phyloP scores from a whole-genome alignment of 2,113 vertebrate genomes.

The Tricholaema leucomelas region DNA sequence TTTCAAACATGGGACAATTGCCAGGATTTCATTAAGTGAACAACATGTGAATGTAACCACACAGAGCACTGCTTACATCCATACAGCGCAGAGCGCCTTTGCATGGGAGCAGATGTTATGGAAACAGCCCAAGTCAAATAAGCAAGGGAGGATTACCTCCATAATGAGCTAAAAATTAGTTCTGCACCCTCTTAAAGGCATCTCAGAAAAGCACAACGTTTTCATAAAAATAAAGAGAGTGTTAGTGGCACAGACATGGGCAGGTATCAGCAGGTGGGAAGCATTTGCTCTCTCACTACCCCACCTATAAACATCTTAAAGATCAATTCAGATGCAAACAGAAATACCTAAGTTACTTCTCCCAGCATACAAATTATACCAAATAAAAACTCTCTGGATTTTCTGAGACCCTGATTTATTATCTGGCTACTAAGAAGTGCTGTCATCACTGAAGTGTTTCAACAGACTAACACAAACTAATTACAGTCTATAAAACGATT shows the following conservation, averaged over 20 bases:
- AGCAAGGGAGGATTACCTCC: constrained; percentile 67
- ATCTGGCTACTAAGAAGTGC: constrained; percentile 3
- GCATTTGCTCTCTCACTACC: neutral
- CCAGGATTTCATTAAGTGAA: constrained; percentile 67
- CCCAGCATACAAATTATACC: neutral
- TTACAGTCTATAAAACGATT: neutral
- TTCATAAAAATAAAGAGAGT: constrained; percentile 23
- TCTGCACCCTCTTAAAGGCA: constrained; percentile 52
- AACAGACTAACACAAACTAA: constrained; percentile 20
- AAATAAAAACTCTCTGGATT: constrained; percentile 9
- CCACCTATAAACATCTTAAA: neutral
- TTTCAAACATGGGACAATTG: constrained; percentile 56
- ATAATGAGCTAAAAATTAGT: constrained; percentile 68
- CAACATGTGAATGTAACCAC: constrained; percentile 65
- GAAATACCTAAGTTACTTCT: constrained; percentile 27
- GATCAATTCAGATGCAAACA: neutral
- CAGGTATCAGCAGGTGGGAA: constrained; percentile 49
- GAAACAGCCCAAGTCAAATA: constrained; percentile 69
- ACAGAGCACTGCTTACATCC: constrained; percentile 43
- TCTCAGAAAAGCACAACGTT: neutral
- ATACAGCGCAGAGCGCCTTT: constrained; percentile 5
- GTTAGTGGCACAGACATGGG: neutral
- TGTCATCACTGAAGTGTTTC: constrained; percentile 28
- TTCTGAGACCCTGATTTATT: constrained; percentile 33
- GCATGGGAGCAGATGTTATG: constrained; percentile 67